Percentiles rank a stretch among this genome's conserved stretches.
phyloP scores from a whole-genome alignment of 2,797 vertebrate species.

The Mormyrops attenuatus region DNA sequence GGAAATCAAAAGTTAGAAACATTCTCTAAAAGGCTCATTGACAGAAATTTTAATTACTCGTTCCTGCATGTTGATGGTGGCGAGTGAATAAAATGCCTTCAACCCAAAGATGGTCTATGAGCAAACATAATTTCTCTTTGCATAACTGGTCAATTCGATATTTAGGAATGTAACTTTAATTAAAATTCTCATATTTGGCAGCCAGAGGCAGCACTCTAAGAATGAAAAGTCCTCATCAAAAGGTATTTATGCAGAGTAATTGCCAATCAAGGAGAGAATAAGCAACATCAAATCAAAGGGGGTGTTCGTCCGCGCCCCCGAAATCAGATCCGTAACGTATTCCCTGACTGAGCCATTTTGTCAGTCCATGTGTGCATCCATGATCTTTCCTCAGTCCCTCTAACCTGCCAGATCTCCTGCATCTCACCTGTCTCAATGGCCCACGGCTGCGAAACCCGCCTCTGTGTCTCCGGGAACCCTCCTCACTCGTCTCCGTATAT shows the following conservation, averaged over 20 bases:
- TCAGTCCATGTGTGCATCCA: conserved; percentile 58
- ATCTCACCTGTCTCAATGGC: conserved; percentile 44
- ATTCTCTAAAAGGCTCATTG: background rate
- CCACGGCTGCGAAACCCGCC: conserved; percentile 46
- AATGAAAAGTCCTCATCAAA: conserved; percentile 12
- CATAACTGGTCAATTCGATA: background rate
- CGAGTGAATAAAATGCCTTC: background rate
- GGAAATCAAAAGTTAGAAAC: background rate
- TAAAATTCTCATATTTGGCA: background rate
- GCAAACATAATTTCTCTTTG: background rate
- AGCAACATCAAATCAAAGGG: conserved; percentile 39
- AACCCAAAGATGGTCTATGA: background rate
- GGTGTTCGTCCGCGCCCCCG: conserved; percentile 36
- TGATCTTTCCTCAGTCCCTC: conserved; percentile 43
- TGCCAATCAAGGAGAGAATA: conserved; percentile 40
- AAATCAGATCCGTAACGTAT: conserved; percentile 47
- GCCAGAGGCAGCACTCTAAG: background rate
- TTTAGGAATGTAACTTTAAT: background rate
- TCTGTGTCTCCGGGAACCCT: conserved; percentile 39
- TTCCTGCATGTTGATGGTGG: background rate
- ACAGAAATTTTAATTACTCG: background rate
- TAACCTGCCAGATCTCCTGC: conserved; percentile 47
- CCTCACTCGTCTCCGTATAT: background rate
- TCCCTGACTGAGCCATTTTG: conserved; percentile 62
- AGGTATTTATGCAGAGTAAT: conserved; percentile 33